Evolutionary conservation across 2,113 vertebrate genomes (phyloP).

Genomic region (Gavialis gangeticus): DNA sequence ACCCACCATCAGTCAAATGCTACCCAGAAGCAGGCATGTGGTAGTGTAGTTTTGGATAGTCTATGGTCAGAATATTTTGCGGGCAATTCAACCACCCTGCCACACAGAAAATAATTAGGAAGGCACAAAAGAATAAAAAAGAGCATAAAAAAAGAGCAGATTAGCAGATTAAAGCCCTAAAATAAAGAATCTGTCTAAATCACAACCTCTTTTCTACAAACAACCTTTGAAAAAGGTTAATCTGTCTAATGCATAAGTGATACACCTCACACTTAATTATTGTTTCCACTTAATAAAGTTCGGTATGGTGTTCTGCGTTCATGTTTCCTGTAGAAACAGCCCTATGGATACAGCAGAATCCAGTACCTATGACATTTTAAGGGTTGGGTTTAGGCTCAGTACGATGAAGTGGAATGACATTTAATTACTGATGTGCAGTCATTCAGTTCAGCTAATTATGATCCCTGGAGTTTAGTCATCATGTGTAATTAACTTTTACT

Average conservation of each 20-base stretch:
- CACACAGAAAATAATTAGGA: neutral
- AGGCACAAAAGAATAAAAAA: too few species aligned
- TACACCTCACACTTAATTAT: slow-evolving; percentile 2
- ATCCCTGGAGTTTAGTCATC: slow-evolving; percentile 92
- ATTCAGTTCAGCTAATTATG: slow-evolving; percentile 90
- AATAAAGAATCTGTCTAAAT: neutral
- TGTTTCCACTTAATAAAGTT: slow-evolving; percentile 21
- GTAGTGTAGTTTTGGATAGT: slow-evolving; percentile 17
- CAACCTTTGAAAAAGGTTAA: neutral
- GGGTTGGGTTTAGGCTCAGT: slow-evolving; percentile 79
- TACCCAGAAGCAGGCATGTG: neutral
- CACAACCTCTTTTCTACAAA: neutral
- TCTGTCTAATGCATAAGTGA: neutral
- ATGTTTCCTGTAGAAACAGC: slow-evolving; percentile 28
- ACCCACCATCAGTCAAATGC: neutral
- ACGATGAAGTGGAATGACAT: slow-evolving; percentile 91
- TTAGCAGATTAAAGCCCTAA: neutral
- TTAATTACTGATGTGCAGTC: slow-evolving; percentile 93
- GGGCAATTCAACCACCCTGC: neutral
- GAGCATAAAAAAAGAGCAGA: neutral
- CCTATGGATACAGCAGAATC: slow-evolving; percentile 73
- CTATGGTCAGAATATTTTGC: neutral
- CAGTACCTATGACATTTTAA: slow-evolving; percentile 78
- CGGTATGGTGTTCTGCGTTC: neutral
- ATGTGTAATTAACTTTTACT: slow-evolving; percentile 94